Evolutionary conservation across 2,888 invertebrate species (phyloP), one percentile per base, ranked within the genome.

Genomic region (Pammene aurita): DNA sequence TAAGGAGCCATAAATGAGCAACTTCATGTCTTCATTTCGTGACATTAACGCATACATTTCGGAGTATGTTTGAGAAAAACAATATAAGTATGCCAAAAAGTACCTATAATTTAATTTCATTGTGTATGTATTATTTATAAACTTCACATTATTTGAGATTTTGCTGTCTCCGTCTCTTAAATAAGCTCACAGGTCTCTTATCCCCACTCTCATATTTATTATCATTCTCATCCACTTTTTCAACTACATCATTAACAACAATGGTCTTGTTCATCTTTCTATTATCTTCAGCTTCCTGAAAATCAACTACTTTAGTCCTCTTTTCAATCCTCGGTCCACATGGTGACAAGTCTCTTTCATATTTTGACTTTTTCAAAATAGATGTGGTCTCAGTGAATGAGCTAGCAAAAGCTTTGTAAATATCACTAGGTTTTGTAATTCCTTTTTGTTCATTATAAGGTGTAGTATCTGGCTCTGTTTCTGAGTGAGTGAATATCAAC

Each of bases 371-470:
- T 75, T 89, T 92, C 7, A 92, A 81, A 72, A 93, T 91, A 35
- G 92, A 89, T 66, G 78, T 83, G 41, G 83, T 83, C 77, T 81
- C 82, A 48, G 72, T 73, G 76, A 87, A 86, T 7, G 80, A 74
- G 69, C 81, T 73, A 18, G 85, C 74, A 74, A 82, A 83, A 38
- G 82, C 85, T 76, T 78, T 74, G 81, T 92, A 92, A 60, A 93
- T 77, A 78, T 93, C 93, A 80, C 88, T 89, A 50, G 93, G 93
- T 75, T 88, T 92, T 38, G 72, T 73, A 56, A 93, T 86, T 38
- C 89, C 90, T 69, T 78, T 80, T 7, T 78, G 73, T 67, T 81
- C 74, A 74, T 85, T 74, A 76, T 85, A 90, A 13, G 77, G 74
- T 66, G 81, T 75, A 46, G 54, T 76, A 48, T 71, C 73, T 56